These are phyloP conservation scores for Pseudoatta argentina DNA, from an alignment of 1,140 invertebrate genomes.

Conservation along the genomic window DNA sequence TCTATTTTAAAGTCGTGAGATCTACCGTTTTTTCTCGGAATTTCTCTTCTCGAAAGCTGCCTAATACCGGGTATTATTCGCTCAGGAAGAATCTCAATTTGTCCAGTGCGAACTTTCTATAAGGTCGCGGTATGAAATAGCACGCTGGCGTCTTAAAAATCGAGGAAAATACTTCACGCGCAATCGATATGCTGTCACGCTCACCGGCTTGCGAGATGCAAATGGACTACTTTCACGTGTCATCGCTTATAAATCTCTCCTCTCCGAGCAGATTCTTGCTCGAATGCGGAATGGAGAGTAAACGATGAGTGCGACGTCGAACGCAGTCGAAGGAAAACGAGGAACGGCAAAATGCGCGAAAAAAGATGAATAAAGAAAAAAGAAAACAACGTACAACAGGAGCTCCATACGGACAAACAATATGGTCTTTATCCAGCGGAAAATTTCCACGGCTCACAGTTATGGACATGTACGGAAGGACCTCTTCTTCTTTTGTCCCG, in stretches of 20 bases:
- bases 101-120: conserved; percentile 17
- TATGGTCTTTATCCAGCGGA: conserved; percentile 24
- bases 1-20: background rate
- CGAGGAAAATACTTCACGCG: conserved; percentile 49
- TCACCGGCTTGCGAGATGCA: conserved; percentile 70
- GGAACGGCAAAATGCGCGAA: background rate
- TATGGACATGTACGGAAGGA: conserved; percentile 28
- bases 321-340: conserved; percentile 25
- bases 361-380: conserved; percentile 21
- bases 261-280: conserved; percentile 22
- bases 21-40: background rate
- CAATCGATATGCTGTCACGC: conserved; percentile 72
- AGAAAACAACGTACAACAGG: background rate
- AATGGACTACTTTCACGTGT: conserved; percentile 62
- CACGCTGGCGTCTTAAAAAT: conserved; percentile 28
- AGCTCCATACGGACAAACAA: conserved; percentile 59
- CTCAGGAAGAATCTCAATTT: conserved; percentile 36
- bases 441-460: conserved; percentile 55
- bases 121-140: conserved; percentile 41
- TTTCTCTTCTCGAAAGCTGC: background rate
- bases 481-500: conserved; percentile 67
- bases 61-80: background rate
- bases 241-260: conserved; percentile 62
- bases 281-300: too few relatives aligned
- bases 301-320: conserved; percentile 15